Base-by-base conservation (phyloP, 2,113 vertebrate species). In the Garra rufa region DNA sequence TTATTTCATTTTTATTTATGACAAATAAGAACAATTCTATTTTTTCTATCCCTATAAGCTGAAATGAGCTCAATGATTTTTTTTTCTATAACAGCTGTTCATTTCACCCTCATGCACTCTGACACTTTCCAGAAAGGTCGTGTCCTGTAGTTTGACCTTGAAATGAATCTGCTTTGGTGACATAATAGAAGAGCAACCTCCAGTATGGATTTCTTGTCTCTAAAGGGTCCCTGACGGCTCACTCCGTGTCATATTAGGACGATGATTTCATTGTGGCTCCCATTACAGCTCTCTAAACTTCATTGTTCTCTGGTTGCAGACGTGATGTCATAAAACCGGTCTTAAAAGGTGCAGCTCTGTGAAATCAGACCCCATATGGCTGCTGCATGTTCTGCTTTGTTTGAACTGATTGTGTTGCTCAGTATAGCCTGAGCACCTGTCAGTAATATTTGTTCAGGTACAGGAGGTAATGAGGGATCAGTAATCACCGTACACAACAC, bases 381-480 rank as follows among this genome's bases (percentile, higher is more conserved):
- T 81, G 19, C 21, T 28, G 21, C 3, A 24, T 38, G 28, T 67
- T 67, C 19, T 52, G 83, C 76, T 80, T 61, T 85, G 65, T 79
- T 78, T 69, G 76, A 21, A 26, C 17, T 80, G 67, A n/a, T 13
- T 76, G 1, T 74, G 85, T 55, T 85, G 77, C 79, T 87, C 2
- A 63, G 79, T 11, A 10, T n/a, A 77, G 73, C 69, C 59, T 21
- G 84, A 80, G 83, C 92, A 92, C 87, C 92, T 93, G 91, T 87
- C 89, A 83, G 17, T 74, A 87, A 26, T 92, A 90, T 92, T 91
- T 93, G 88, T 70, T 85, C 59, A 77, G 76, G 86, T 88, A 88
- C 82, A 85, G 89, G 85, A 30, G 81, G 38, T 91, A 89, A 92
- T 91, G 91, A 90, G 85, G 79, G 76, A 88, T 87, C 84, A 88